phyloP scores from a whole-genome alignment of 2,113 vertebrate genomes.

The Cyprinodon variegatus region DNA sequence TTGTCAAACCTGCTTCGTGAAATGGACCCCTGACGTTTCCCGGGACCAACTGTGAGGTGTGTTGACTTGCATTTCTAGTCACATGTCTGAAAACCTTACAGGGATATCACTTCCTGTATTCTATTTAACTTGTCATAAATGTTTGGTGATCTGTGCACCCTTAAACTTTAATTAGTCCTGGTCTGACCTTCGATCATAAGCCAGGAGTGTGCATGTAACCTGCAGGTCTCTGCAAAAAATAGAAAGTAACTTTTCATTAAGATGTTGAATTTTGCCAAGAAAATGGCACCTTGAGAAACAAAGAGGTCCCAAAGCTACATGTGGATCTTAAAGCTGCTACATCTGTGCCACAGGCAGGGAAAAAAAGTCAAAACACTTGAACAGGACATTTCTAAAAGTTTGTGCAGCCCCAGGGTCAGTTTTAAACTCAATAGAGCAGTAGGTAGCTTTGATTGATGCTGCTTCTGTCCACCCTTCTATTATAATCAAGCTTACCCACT shows the following conservation, averaged over 20 bases:
- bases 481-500: slow-evolving; percentile 29
- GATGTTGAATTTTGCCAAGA: slow-evolving; percentile 12
- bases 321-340: slow-evolving; percentile 2
- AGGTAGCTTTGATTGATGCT: slow-evolving; percentile 1
- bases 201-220: too few species aligned
- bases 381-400: not conserved
- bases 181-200: not conserved
- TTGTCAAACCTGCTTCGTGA: too few species aligned
- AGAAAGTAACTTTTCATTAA: too few species aligned
- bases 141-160: slow-evolving; percentile 7
- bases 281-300: slow-evolving; percentile 12
- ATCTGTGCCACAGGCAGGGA: not conserved
- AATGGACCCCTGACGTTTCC: not conserved
- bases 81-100: slow-evolving; percentile 3
- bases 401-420: not conserved
- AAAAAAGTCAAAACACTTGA: not conserved
- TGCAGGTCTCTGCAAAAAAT: too few species aligned
- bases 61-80: not conserved
- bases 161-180: slow-evolving; percentile 8
- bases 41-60: not conserved
- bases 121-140: not conserved
- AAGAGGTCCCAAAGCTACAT: not conserved
- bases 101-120: too few species aligned
- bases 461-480: slow-evolving; percentile 13
- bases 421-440: slow-evolving; percentile 3